Evolutionary conservation across 2,888 invertebrate genomes (phyloP), one percentile per base, ranked within the genome.

Genomic region (Nephrotoma appendiculata): DNA sequence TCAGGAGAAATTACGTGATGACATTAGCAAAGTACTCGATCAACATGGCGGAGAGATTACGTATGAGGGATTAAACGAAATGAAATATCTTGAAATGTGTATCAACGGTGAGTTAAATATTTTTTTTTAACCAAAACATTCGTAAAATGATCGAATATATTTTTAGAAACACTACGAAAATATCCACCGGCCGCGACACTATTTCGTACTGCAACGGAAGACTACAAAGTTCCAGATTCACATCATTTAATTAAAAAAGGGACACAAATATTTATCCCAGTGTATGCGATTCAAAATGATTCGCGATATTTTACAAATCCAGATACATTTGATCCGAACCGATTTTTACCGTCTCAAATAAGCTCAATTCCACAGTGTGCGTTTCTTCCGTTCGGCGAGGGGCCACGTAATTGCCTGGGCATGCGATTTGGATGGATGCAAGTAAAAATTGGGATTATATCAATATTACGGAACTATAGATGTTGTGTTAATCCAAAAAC

Each of bases 371-470:
- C 41, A 15, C 84, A 86, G 44, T 86, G 86, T n/a, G 41, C 87
- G 0, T 88, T 87, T 52, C n/a, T 87, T 48, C 86, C 87, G 71
- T 88, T 88, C 42, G 88, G 88, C 31, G 87, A 87, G 45, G 88
- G 88, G 15, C 88, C 87, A 0, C 48, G 88, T 44, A 87, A 86
- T 85, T 88, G 88, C 84, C 87, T 88, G 86, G 88, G 88, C 3
- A 42, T 85, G 31, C 41, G 88, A 48, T 88, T 88, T 57, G 88
- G 87, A 0, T 86, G 83, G 87, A 87, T 88, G 88, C 87, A 87
- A 83, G 83, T 86, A 6, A 84, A 84, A 84, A 84, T 84, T 41
- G 84, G 42, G n/a, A 42, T 84, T 41, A 84, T 84, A 15, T 42
- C 42, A 2, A 42, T 84, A n/a, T 0, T 84, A 12, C 9, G 43